Conservation (phyloP, 1,140 invertebrate genomes). For the Trialeurodes vaporariorum region DNA sequence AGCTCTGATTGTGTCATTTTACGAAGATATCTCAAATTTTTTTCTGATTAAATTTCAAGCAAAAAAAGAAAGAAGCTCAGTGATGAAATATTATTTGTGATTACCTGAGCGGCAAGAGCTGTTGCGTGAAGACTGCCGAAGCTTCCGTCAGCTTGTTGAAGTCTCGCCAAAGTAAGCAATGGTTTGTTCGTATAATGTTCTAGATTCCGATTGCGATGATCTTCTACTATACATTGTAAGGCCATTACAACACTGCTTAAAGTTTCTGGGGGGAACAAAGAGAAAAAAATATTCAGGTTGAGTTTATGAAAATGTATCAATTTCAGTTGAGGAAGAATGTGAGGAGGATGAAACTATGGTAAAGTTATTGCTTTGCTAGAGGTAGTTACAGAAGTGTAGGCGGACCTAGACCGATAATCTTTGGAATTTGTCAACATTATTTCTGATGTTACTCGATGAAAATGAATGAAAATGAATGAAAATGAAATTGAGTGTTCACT, state of each 20-base stretch:
- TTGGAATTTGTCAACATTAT: no score
- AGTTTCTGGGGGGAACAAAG: constrained; percentile 45
- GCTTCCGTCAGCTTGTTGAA: constrained; percentile 63
- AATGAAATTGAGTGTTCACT: no score
- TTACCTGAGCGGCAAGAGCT: constrained; percentile 61
- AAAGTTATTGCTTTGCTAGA: not conserved
- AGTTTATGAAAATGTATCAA: not conserved
- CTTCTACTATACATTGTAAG: constrained; percentile 69
- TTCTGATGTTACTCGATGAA: no score
- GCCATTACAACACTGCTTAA: constrained; percentile 72
- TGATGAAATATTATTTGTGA: no score
- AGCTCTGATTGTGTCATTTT: no score
- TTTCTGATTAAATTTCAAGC: constrained; percentile 4
- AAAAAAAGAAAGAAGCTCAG: constrained; percentile 13
- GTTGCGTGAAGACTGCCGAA: constrained; percentile 72
- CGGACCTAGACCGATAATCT: no score
- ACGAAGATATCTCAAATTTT: no score
- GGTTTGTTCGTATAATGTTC: constrained; percentile 62
- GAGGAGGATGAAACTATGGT: no score
- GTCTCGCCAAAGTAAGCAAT: constrained; percentile 54
- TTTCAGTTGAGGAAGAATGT: no score
- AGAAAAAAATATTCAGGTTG: not conserved
- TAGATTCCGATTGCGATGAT: constrained; percentile 63
- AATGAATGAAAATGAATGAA: no score
- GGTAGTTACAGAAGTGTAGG: no score